These are phyloP conservation scores for Sciurus niger DNA, from an alignment of 2,113 vertebrate species.

Conservation along the genomic window DNA sequence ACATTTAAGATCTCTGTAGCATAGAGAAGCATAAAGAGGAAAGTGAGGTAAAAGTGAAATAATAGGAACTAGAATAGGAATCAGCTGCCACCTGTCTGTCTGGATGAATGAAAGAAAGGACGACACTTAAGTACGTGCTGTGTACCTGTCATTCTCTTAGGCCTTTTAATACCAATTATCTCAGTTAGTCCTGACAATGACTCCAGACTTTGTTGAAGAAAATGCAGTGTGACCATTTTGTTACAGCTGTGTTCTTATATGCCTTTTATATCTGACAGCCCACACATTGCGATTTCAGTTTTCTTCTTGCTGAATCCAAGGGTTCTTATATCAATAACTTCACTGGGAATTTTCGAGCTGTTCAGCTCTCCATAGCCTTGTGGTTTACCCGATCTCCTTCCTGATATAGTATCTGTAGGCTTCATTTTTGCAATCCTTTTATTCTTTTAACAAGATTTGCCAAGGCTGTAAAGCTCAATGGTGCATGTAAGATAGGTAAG, in stretches of 20 bases:
- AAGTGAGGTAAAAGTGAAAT: not conserved
- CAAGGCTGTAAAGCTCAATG: slow-evolving; percentile 40
- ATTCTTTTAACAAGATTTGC: slow-evolving; percentile 60
- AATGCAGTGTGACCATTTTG: not conserved
- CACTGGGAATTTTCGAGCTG: slow-evolving; percentile 1
- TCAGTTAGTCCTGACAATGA: not conserved
- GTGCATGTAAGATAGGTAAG: not conserved
- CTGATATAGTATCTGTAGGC: not conserved
- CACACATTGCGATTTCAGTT: not conserved
- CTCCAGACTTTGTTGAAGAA: not conserved
- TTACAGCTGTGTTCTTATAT: not conserved
- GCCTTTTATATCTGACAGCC: slow-evolving; percentile 19
- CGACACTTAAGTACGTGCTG: not conserved
- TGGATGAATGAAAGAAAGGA: not conserved
- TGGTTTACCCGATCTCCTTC: not conserved
- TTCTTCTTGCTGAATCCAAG: not conserved
- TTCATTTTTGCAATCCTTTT: slow-evolving; percentile 3
- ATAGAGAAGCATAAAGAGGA: not conserved
- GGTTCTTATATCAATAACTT: not conserved
- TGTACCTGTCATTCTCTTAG: not conserved
- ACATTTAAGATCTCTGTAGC: not conserved
- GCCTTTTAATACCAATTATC: not conserved
- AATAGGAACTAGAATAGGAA: not conserved
- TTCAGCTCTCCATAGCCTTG: not conserved
- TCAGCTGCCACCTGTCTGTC: not conserved